Conservation (phyloP, 2,797 vertebrate species). For the Nannoperca australis region DNA sequence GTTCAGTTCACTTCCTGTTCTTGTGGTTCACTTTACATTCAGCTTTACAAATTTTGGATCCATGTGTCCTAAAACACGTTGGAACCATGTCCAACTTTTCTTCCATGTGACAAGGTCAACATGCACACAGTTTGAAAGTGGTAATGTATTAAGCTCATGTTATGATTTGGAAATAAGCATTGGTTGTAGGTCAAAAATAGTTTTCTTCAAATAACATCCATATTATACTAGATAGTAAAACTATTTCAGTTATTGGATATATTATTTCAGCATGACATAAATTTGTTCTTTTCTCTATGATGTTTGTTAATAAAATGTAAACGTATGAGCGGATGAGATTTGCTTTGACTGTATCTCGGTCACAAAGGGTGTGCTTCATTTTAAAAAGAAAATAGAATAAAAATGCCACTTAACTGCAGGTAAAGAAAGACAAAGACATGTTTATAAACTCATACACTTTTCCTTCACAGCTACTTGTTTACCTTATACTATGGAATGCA, state of each 20-base stretch:
- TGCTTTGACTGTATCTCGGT: constrained; percentile 91
- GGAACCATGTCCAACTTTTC: constrained; percentile 26
- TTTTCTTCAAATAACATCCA: constrained; percentile 58
- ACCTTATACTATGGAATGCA: constrained; percentile 70
- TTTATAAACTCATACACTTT: constrained; percentile 90
- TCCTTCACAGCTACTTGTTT: constrained; percentile 88
- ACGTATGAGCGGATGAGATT: constrained; percentile 70
- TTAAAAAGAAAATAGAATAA: constrained; percentile 67
- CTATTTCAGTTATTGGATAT: constrained; percentile 65
- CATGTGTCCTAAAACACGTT: constrained; percentile 22
- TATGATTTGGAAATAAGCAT: constrained; percentile 58
- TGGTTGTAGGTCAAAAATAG: constrained; percentile 60
- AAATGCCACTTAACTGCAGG: constrained; percentile 85
- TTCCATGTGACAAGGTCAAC: constrained; percentile 47
- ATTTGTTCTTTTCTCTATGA: constrained; percentile 48
- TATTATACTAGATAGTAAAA: constrained; percentile 63
- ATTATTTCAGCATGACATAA: constrained; percentile 72
- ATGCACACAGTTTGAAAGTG: constrained; percentile 62
- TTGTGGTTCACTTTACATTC: constrained; percentile 59
- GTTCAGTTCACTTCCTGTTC: constrained; percentile 32
- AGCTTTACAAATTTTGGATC: constrained; percentile 49
- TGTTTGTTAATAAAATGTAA: constrained; percentile 55
- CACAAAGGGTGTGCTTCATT: constrained; percentile 77
- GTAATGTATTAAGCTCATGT: constrained; percentile 51
- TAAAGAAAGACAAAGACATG: constrained; percentile 87